A percentile compares a stretch with the other conserved stretches of the same genome.
These are phyloP conservation scores for Megathymus violae DNA, from an alignment of 1,140 invertebrate genomes.

Conservation along the genomic window DNA sequence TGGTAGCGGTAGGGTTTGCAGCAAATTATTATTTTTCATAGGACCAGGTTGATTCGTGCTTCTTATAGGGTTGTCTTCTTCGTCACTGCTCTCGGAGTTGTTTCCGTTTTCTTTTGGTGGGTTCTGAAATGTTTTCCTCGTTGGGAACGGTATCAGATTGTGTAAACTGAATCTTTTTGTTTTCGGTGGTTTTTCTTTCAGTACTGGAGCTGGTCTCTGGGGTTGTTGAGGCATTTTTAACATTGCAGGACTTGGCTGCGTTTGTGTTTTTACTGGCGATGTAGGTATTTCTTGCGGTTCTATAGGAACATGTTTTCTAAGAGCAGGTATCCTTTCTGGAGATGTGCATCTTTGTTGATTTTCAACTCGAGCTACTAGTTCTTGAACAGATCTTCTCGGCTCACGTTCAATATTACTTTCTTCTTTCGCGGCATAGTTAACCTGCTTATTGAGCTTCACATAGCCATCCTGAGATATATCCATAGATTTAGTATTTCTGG, in stretches of 20 bases:
- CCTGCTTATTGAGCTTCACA: slow-evolving; percentile 74
- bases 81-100: slow-evolving; percentile 84
- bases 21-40: slow-evolving; percentile 83
- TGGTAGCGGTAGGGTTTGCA: slow-evolving; percentile 78
- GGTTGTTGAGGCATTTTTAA: slow-evolving; percentile 77
- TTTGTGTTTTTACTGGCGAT: slow-evolving; percentile 37
- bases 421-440: slow-evolving; percentile 51
- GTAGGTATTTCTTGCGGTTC: slow-evolving; percentile 42
- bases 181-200: slow-evolving; percentile 81
- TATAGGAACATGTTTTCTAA: slow-evolving; percentile 56
- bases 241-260: slow-evolving; percentile 54
- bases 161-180: slow-evolving; percentile 81
- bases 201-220: slow-evolving; percentile 68
- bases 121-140: slow-evolving; percentile 79
- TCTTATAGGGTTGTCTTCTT: slow-evolving; percentile 84
- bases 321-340: slow-evolving; percentile 55
- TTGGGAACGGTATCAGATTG: slow-evolving; percentile 80
- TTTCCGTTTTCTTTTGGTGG: slow-evolving; percentile 79
- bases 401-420: slow-evolving; percentile 56
- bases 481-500: slow-evolving; percentile 63
- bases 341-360: slow-evolving; percentile 73
- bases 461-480: slow-evolving; percentile 81
- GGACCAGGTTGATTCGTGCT: slow-evolving; percentile 79
- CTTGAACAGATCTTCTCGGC: slow-evolving; percentile 84
- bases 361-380: slow-evolving; percentile 85